A percentile compares a stretch with the other conserved stretches of the same genome.
phyloP scores from a whole-genome alignment of 2,888 invertebrate species.

The Caradrina clavipalpis region DNA sequence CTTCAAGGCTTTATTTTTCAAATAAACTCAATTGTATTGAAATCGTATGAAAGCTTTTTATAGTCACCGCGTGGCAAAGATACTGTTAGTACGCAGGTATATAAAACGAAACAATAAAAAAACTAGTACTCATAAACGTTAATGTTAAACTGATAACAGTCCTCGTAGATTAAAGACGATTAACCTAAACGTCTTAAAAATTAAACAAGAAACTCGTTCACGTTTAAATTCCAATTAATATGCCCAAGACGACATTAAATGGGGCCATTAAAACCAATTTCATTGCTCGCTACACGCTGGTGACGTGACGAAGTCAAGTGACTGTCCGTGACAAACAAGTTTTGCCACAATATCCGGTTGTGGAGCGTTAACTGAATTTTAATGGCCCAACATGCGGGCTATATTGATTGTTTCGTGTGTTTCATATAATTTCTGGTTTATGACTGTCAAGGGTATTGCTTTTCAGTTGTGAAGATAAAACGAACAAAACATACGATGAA shows the following conservation, averaged over 20 bases:
- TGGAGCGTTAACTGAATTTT: constrained; percentile 54
- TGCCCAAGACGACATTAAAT: constrained; percentile 20
- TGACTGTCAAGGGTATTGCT: background rate
- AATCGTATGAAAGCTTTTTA: too few relatives aligned
- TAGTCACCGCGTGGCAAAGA: too few relatives aligned
- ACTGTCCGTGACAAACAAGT: constrained; percentile 67
- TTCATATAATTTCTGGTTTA: constrained; percentile 3
- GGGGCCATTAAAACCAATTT: constrained; percentile 42
- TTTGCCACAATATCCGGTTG: constrained; percentile 61
- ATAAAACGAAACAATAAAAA: background rate
- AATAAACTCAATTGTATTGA: too few relatives aligned
- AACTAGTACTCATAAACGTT: background rate
- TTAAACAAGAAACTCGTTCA: constrained; percentile 6
- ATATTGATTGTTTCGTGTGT: constrained; percentile 31
- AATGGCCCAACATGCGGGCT: constrained; percentile 36
- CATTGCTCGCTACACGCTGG: constrained; percentile 13
- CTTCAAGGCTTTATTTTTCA: too few relatives aligned
- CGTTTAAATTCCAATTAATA: constrained; percentile 25
- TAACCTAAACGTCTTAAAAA: background rate
- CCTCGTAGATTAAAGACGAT: background rate
- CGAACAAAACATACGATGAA: background rate
- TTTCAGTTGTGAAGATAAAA: background rate
- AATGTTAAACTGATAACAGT: background rate
- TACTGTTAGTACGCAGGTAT: too few relatives aligned
- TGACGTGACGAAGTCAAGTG: constrained; percentile 57